Conservation (phyloP, 1,140 invertebrate species). For the Scaptodrosophila lebanonensis region DNA sequence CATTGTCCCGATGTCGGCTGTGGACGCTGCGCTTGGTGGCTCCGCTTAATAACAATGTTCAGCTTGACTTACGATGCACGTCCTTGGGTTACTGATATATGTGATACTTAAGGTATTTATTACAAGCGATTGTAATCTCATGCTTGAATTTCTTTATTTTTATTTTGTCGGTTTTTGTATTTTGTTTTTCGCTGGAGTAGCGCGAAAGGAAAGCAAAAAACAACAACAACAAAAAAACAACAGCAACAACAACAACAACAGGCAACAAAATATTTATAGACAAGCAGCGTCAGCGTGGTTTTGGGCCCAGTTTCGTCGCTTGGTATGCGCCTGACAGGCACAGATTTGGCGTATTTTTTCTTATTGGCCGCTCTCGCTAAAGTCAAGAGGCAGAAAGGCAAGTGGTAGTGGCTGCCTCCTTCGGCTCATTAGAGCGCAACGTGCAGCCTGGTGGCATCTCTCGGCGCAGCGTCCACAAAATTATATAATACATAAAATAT, state of each 20-base stretch:
- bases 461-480: constrained; percentile 41
- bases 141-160: constrained; percentile 60
- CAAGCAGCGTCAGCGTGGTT: constrained; percentile 22
- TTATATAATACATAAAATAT: constrained; percentile 66
- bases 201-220: constrained; percentile 1
- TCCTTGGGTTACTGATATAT: constrained; percentile 76
- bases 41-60: constrained; percentile 72
- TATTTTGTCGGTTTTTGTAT: constrained; percentile 17
- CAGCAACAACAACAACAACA: constrained; percentile 9
- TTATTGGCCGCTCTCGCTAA: too few relatives aligned
- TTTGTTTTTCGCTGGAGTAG: constrained; percentile 15
- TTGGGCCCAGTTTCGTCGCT: constrained; percentile 9
- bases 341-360: constrained; percentile 22
- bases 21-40: constrained; percentile 30
- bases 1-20: background rate
- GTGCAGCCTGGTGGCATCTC: constrained; percentile 49
- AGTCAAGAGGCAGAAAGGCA: too few relatives aligned
- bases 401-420: constrained; percentile 19
- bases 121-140: constrained; percentile 75
- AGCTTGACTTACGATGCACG: constrained; percentile 70
- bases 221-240: background rate
- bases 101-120: constrained; percentile 77
- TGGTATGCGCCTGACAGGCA: background rate
- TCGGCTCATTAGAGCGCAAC: constrained; percentile 32
- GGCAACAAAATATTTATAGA: constrained; percentile 60